Base-by-base conservation (phyloP, 2,797 vertebrate species). In the Avahi laniger region DNA sequence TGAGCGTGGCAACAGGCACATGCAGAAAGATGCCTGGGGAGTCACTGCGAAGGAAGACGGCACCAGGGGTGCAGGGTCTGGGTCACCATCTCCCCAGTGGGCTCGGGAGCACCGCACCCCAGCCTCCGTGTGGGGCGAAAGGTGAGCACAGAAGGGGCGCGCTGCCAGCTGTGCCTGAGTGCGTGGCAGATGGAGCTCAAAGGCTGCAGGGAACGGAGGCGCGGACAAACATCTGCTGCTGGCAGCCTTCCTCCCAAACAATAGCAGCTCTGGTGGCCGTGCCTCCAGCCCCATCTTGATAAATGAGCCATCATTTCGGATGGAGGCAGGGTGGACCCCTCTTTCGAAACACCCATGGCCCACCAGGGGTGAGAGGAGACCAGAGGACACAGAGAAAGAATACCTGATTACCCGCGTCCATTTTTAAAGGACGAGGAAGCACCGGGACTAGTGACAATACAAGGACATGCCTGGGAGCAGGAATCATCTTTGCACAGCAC, bases 111-210 rank as follows among this genome's bases (percentile, higher is more conserved):
- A 0, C 0, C 8, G 73, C 17, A 35, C 63, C 73, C 24, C 38
- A 3, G 7, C 11, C 26, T 59, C 67, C 30, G 26, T 35, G 30
- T 24, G 46, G 57, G 38, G 59, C 41, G 54, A 48, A 35, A 4
- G 57, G 52, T 0, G 35, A 84, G 69, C 46, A 57, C 50, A 18
- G 33, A 1, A 10, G 46, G 0, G 35, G 0, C 1, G 2, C 7
- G 1, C 81, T 57, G 63, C 78, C 69, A 73, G 88, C 84, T 92
- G 88, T 2, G 38, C 38, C 24, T 6, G 54, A 43, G 65, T 14
- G n/a, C 12, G 0, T 24, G 38, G 87, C 92, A 97, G 98, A 96
- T 97, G 98, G 79, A 96, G 91, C 92, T 96, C 95, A 14, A 5
- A 46, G 87, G 17, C 82, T 17, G 33, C 0, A 3, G 93, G 90